These are phyloP conservation scores for Baryphthengus martii DNA, from an alignment of 2,113 vertebrate genomes.

Conservation along the genomic window DNA sequence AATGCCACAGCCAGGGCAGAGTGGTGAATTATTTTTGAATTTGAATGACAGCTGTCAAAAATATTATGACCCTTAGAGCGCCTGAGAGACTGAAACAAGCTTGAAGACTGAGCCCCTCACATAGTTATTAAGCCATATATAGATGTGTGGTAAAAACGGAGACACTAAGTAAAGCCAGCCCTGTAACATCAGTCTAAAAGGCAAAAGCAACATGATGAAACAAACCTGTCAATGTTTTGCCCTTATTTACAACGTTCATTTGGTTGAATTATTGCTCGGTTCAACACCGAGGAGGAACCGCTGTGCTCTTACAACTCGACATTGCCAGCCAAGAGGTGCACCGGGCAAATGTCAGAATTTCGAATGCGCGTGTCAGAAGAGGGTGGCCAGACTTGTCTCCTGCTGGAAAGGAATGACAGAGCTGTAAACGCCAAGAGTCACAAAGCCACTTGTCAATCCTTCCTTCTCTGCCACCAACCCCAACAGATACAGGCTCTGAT, in stretches of 20 bases:
- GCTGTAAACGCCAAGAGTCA: not conserved
- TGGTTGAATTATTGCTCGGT: not conserved
- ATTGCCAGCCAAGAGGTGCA: not conserved
- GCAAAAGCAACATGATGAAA: not conserved
- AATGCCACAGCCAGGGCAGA: not conserved
- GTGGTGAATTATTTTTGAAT: not conserved
- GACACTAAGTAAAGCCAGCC: not conserved
- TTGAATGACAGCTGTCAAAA: constrained; percentile 19
- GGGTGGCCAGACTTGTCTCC: not conserved
- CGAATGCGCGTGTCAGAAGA: not conserved
- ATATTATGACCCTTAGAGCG: not conserved
- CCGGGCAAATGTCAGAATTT: not conserved
- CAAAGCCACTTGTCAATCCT: not conserved
- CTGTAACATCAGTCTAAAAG: not conserved
- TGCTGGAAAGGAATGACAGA: not conserved
- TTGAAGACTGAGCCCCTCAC: not conserved
- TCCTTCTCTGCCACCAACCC: not conserved
- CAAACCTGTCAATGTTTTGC: not conserved
- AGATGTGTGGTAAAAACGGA: not conserved
- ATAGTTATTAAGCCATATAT: not conserved
- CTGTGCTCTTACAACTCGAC: not conserved
- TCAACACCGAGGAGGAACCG: not conserved
- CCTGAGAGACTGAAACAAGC: not conserved
- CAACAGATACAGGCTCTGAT: rapidly evolving
- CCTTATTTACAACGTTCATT: not conserved